Conservation (phyloP, 2,113 vertebrate species). For the Ariopsis seemanni region DNA sequence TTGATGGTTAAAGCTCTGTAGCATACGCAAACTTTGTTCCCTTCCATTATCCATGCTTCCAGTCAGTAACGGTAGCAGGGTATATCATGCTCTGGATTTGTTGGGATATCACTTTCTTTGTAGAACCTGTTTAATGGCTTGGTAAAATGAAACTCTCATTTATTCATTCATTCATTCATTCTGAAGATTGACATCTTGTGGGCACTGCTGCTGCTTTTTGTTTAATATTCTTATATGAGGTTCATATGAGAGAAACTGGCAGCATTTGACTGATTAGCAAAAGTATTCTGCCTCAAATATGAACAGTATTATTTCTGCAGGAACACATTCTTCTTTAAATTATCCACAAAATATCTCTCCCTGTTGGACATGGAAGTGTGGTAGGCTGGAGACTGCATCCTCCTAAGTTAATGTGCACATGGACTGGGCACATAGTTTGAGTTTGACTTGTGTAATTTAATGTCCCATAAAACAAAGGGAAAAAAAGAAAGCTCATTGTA, state of each 20-base stretch:
- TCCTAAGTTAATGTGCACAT: not conserved
- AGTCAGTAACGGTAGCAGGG: not conserved
- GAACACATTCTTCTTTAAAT: not conserved
- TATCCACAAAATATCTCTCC: not conserved
- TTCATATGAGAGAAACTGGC: not conserved
- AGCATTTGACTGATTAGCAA: not conserved
- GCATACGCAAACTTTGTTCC: not conserved
- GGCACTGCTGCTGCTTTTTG: not conserved
- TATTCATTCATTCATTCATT: not conserved
- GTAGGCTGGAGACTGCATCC: not conserved
- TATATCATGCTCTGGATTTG: not conserved
- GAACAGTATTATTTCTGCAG: not conserved
- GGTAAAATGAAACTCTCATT: not conserved
- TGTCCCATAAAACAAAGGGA: not conserved
- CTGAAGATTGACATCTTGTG: not conserved
- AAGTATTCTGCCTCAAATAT: not conserved
- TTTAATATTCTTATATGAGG: not conserved
- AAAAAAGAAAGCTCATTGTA: not conserved
- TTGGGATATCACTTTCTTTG: constrained; percentile 4
- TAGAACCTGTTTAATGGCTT: constrained; percentile 28
- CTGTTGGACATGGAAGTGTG: not conserved
- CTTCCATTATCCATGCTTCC: not conserved
- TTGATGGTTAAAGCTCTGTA: not conserved
- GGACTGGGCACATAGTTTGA: not conserved
- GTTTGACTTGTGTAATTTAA: not conserved